Percentiles rank a stretch among this genome's conserved stretches.
These are phyloP conservation scores for Clistopyga incitator DNA, from an alignment of 2,888 invertebrate species.

Conservation along the genomic window DNA sequence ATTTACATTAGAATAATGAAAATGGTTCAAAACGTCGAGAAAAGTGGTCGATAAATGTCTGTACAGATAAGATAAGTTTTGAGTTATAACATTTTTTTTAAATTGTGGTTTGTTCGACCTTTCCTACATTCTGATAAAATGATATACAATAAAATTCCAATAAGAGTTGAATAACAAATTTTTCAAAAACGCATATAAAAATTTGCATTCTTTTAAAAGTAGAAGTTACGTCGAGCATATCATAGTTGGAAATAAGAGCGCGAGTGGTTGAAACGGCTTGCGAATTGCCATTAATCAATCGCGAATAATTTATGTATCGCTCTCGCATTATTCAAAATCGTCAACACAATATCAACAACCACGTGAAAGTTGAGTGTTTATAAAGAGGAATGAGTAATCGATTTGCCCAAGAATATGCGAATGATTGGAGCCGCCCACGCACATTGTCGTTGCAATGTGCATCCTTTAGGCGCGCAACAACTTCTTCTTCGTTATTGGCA, in stretches of 20 bases:
- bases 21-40: too few species aligned
- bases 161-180: not conserved
- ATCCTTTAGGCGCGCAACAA: conserved; percentile 39
- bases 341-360: conserved; percentile 49
- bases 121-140: too few species aligned
- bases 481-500: conserved; percentile 47
- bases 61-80: too few species aligned
- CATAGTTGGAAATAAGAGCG: conserved; percentile 7
- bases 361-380: conserved; percentile 50
- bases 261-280: not conserved
- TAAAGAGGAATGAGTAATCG: conserved; percentile 45
- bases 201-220: conserved; percentile 64
- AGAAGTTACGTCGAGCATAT: conserved; percentile 48
- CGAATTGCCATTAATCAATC: conserved; percentile 46
- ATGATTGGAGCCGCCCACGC: conserved; percentile 45
- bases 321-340: conserved; percentile 50
- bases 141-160: too few species aligned
- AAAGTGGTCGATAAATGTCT: too few species aligned
- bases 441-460: conserved; percentile 2
- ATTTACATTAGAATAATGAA: too few species aligned
- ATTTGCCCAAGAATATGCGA: not conserved
- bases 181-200: not conserved
- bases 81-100: too few species aligned
- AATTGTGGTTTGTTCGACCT: too few species aligned
- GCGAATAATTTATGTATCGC: conserved; percentile 63